Evolutionary conservation across 2,113 vertebrate species (phyloP).

Genomic region (Gymnarchus niloticus): DNA sequence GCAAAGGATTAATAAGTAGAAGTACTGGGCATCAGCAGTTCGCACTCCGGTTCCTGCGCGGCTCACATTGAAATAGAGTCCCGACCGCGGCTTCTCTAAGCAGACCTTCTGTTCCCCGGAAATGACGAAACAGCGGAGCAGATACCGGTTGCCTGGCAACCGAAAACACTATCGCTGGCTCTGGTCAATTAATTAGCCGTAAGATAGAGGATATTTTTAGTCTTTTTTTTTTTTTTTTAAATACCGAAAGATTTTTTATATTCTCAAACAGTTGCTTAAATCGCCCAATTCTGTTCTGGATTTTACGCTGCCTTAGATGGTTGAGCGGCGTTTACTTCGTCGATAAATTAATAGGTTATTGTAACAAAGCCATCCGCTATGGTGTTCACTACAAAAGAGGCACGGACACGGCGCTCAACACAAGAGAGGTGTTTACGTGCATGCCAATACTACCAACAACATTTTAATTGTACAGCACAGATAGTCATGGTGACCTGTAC

Average conservation of each 20-base stretch:
- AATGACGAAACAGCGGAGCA: conserved; percentile 51
- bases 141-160: conserved; percentile 42
- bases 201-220: conserved; percentile 3
- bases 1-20: neutral
- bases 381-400: too few relatives aligned
- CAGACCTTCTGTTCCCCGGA: conserved; percentile 47
- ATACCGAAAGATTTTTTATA: neutral
- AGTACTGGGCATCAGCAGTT: neutral
- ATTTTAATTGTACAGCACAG: too few relatives aligned
- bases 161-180: conserved; percentile 23
- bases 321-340: neutral
- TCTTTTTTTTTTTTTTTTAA: neutral
- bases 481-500: too few relatives aligned
- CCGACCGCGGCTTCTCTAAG: conserved; percentile 29
- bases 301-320: neutral
- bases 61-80: conserved; percentile 25
- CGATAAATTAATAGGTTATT: neutral
- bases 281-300: neutral
- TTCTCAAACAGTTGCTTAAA: neutral
- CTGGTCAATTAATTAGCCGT: conserved; percentile 6
- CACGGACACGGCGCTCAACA: too few relatives aligned
- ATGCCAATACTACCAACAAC: too few relatives aligned
- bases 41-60: neutral
- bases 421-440: too few relatives aligned
- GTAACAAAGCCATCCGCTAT: too few relatives aligned